Conservation (phyloP, 2,888 invertebrate species). For the Ganaspis brasiliensis region DNA sequence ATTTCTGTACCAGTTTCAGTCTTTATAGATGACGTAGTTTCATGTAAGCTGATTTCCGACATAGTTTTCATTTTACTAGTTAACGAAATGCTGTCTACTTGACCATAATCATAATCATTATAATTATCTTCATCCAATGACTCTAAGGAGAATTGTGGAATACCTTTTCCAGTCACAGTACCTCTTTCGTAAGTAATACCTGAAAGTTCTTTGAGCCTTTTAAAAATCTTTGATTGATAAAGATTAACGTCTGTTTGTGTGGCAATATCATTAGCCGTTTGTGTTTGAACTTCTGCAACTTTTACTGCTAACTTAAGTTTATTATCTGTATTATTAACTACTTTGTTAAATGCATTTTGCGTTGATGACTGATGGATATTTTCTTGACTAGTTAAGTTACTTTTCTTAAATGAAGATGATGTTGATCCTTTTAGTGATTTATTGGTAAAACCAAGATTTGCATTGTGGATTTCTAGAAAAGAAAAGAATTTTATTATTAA, state of each 20-base stretch:
- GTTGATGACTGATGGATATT: background rate
- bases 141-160: slow-evolving; percentile 71
- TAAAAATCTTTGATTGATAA: slow-evolving; percentile 56
- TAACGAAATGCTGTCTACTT: slow-evolving; percentile 75
- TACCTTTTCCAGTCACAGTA: slow-evolving; percentile 62
- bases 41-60: slow-evolving; percentile 79
- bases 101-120: slow-evolving; percentile 73
- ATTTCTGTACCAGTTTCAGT: slow-evolving; percentile 80
- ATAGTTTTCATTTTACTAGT: slow-evolving; percentile 76
- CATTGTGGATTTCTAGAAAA: background rate
- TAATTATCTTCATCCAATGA: slow-evolving; percentile 73
- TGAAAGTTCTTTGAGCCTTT: slow-evolving; percentile 66
- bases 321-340: slow-evolving; percentile 61
- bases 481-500: slow-evolving; percentile 1
- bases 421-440: slow-evolving; percentile 46
- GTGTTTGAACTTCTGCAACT: slow-evolving; percentile 77
- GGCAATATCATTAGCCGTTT: slow-evolving; percentile 78
- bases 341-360: slow-evolving; percentile 44
- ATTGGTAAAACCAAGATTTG: slow-evolving; percentile 38
- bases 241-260: slow-evolving; percentile 75
- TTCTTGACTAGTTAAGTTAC: slow-evolving; percentile 21
- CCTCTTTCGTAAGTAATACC: slow-evolving; percentile 69
- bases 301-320: slow-evolving; percentile 66
- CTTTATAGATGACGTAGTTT: slow-evolving; percentile 79
- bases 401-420: slow-evolving; percentile 31